Conservation (phyloP, 2,888 invertebrate genomes). For the Chelonus formosanus region DNA sequence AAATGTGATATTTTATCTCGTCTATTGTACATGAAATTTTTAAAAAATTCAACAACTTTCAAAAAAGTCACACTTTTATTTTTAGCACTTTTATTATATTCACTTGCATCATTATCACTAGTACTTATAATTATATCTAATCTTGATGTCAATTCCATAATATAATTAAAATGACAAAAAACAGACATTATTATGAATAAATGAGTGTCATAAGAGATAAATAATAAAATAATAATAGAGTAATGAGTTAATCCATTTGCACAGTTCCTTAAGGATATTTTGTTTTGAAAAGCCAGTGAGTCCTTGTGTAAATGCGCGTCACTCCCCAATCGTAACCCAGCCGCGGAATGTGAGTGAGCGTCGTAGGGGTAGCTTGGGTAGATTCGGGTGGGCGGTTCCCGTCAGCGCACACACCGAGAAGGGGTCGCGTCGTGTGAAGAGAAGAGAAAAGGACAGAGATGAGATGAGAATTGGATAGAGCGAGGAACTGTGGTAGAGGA, state of each 20-base stretch:
- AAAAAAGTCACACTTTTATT: conserved; percentile 8
- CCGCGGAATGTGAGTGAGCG: conserved; percentile 28
- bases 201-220: not conserved
- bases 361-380: conserved; percentile 27
- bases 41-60: not conserved
- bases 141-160: conserved; percentile 8
- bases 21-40: not conserved
- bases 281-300: conserved; percentile 12
- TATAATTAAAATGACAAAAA: not conserved
- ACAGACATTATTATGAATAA: not conserved
- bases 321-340: conserved; percentile 24
- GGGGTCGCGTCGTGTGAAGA: conserved; percentile 22
- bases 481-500: conserved; percentile 23
- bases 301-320: conserved; percentile 17
- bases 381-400: conserved; percentile 40
- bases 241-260: not conserved
- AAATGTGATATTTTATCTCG: not conserved
- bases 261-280: not conserved
- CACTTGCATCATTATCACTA: conserved; percentile 28
- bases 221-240: not conserved
- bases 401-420: conserved; percentile 35
- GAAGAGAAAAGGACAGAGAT: conserved; percentile 18
- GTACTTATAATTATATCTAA: conserved; percentile 24
- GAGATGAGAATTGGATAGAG: conserved; percentile 18
- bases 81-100: not conserved